Conservation (phyloP, 2,797 vertebrate species). For the Schizopygopsis malacanthus region DNA sequence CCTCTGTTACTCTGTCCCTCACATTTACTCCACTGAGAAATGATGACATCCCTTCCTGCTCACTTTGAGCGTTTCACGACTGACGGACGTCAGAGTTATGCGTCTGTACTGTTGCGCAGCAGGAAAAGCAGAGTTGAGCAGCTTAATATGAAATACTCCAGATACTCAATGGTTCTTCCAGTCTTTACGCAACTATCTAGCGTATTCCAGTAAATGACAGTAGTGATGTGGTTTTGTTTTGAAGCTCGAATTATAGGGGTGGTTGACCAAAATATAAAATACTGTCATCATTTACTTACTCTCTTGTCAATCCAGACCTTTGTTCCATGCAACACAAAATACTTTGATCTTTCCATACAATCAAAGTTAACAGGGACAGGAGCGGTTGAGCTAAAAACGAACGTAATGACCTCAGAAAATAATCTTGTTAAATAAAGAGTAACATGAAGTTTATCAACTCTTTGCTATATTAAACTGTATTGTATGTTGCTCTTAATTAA, state of each 20-base stretch:
- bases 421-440: background rate
- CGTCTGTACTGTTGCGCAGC: constrained; percentile 55
- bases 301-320: background rate
- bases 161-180: constrained; percentile 21
- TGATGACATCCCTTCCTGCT: constrained; percentile 2
- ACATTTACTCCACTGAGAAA: background rate
- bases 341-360: background rate
- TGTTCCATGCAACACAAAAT: background rate
- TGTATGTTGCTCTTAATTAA: background rate
- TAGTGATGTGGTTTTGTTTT: constrained; percentile 20
- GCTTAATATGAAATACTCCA: constrained; percentile 52
- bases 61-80: background rate
- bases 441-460: background rate
- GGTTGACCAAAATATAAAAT: background rate
- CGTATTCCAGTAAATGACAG: constrained; percentile 6
- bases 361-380: background rate
- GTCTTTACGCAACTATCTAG: constrained; percentile 36
- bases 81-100: constrained; percentile 56
- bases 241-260: constrained; percentile 1
- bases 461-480: background rate
- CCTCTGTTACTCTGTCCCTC: constrained; percentile 14
- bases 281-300: background rate
- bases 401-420: background rate
- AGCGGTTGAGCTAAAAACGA: background rate
- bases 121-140: constrained; percentile 62